Percentiles rank a stretch among this genome's conserved stretches.
Conservation (phyloP, 2,888 invertebrate genomes). For the Malacosoma neustria region DNA sequence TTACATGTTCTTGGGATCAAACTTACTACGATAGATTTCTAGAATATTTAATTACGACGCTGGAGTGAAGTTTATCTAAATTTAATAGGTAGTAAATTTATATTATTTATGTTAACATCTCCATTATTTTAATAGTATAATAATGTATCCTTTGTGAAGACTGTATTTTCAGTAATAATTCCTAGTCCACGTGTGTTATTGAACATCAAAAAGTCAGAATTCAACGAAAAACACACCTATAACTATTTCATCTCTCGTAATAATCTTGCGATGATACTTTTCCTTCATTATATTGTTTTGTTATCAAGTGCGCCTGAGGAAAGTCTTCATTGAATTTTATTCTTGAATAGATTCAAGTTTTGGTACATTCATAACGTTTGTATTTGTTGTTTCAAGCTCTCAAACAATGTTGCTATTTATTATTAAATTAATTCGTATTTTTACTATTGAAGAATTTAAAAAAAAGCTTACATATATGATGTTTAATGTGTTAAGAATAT, state of each 20-base stretch:
- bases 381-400: conserved; percentile 41
- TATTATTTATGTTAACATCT: conserved; percentile 4
- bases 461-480: too few relatives aligned
- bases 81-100: conserved; percentile 15
- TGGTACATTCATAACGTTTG: conserved; percentile 42
- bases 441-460: too few relatives aligned
- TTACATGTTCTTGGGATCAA: conserved; percentile 61
- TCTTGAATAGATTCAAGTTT: too few relatives aligned
- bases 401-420: conserved; percentile 26
- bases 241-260: too few relatives aligned
- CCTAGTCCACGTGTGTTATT: not conserved
- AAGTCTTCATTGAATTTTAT: too few relatives aligned
- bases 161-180: conserved; percentile 37
- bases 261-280: too few relatives aligned
- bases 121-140: conserved; percentile 28
- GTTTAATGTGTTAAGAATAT: too few relatives aligned
- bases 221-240: too few relatives aligned
- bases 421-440: conserved; percentile 3
- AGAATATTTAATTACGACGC: conserved; percentile 20
- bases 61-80: conserved; percentile 20
- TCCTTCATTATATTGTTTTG: too few relatives aligned
- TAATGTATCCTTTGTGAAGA: conserved; percentile 42
- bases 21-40: conserved; percentile 35
- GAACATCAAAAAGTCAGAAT: not conserved
- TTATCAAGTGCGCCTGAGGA: too few relatives aligned